These are phyloP conservation scores for Aythya fuligula DNA, from an alignment of 2,797 vertebrate species.

Conservation along the genomic window DNA sequence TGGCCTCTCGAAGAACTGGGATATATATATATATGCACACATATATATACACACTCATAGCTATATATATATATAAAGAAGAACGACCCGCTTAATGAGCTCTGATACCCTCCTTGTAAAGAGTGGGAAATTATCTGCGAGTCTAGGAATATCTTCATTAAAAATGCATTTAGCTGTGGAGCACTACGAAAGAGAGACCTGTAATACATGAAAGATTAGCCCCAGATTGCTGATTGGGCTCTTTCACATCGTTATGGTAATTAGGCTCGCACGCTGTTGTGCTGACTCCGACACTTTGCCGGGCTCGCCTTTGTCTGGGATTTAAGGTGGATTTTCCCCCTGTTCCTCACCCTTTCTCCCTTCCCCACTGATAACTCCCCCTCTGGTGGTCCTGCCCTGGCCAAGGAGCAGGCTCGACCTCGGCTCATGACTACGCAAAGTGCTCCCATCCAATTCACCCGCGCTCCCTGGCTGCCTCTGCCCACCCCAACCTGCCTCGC, in stretches of 20 bases:
- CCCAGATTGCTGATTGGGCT: conserved; percentile 87
- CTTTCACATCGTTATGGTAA: conserved; percentile 87
- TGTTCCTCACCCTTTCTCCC: neutral
- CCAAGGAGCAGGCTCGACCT: neutral
- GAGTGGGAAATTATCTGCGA: conserved; percentile 78
- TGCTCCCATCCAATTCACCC: neutral
- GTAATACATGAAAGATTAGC: conserved; percentile 88
- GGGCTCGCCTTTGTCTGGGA: conserved; percentile 78
- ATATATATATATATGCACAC: accelerated
- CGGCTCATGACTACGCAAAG: conserved; percentile 38
- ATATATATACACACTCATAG: neutral
- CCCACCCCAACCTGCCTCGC: conserved; percentile 60
- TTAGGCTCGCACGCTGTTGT: conserved; percentile 80
- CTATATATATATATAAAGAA: conserved; percentile 1
- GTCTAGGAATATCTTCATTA: conserved; percentile 84
- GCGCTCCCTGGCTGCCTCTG: conserved; percentile 13
- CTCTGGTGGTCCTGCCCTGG: neutral
- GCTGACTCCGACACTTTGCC: conserved; percentile 81
- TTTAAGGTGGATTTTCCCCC: conserved; percentile 77
- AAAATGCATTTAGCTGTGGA: conserved; percentile 84
- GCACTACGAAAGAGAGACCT: conserved; percentile 79
- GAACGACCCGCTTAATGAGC: conserved; percentile 72
- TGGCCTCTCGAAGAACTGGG: neutral
- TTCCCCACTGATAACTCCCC: neutral
- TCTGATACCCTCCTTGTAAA: conserved; percentile 78